A percentile compares a stretch with the other conserved stretches of the same genome.
These are phyloP conservation scores for Plagiodera versicolora DNA, from an alignment of 2,888 invertebrate genomes.

Conservation along the genomic window DNA sequence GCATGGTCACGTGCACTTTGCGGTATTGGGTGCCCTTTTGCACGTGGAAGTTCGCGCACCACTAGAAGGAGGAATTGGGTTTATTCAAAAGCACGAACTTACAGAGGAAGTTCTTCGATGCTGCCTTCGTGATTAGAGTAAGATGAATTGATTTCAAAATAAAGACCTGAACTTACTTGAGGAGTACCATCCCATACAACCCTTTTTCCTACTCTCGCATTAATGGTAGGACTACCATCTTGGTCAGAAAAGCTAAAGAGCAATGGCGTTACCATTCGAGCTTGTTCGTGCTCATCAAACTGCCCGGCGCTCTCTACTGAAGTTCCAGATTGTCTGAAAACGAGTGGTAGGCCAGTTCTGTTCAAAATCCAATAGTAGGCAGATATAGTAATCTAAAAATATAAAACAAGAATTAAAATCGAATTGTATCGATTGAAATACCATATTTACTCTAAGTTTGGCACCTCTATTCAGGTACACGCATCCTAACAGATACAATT, in stretches of 20 bases:
- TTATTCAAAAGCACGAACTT: not conserved
- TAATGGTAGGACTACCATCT: conserved; percentile 77
- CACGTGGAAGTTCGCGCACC: conserved; percentile 86
- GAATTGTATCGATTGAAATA: not conserved
- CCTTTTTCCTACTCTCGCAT: conserved; percentile 75
- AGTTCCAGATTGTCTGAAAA: conserved; percentile 88
- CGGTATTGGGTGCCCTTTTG: conserved; percentile 56
- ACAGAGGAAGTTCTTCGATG: not conserved
- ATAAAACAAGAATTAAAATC: not conserved
- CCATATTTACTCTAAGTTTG: conserved; percentile 45
- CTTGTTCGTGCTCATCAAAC: conserved; percentile 92
- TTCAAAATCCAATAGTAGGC: conserved; percentile 96
- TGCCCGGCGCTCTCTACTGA: conserved; percentile 82
- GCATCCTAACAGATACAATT: conserved; percentile 72
- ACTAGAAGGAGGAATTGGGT: conserved; percentile 56
- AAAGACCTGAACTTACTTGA: conserved; percentile 51
- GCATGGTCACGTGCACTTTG: conserved; percentile 62
- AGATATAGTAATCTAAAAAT: conserved; percentile 68
- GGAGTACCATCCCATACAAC: conserved; percentile 58
- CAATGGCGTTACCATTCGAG: conserved; percentile 88
- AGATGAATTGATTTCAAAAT: too few relatives aligned
- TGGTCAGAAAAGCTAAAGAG: conserved; percentile 92
- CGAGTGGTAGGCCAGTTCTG: conserved; percentile 92
- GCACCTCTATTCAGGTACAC: conserved; percentile 49
- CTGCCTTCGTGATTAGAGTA: not conserved